phyloP scores from a whole-genome alignment of 1,140 invertebrate genomes.

The Rhyacophila brunnea region DNA sequence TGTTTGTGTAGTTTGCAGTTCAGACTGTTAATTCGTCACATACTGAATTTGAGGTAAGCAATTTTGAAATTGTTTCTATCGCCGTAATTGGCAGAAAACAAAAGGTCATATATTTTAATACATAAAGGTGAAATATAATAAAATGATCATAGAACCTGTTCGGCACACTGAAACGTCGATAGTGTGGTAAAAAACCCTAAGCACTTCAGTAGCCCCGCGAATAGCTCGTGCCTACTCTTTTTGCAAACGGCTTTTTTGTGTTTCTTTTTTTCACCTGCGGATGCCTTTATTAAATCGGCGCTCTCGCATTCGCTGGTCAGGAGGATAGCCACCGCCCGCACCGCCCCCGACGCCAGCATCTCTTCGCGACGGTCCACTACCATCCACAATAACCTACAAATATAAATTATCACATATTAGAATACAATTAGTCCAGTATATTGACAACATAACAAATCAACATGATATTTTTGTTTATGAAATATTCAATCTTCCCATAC shows the following conservation, averaged over 20 bases:
- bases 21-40: no score
- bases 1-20: no score
- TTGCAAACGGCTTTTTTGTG: constrained; percentile 39
- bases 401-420: no score
- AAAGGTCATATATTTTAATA: no score
- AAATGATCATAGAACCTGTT: constrained; percentile 41
- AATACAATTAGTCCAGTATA: no score
- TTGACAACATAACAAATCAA: no score
- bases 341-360: constrained; percentile 46
- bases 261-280: constrained; percentile 38
- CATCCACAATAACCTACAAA: constrained; percentile 51
- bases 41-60: no score
- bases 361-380: constrained; percentile 47
- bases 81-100: no score
- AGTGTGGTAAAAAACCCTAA: constrained; percentile 49
- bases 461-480: no score
- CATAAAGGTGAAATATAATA: constrained; percentile 17
- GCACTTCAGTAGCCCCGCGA: constrained; percentile 50
- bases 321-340: constrained; percentile 44
- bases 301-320: constrained; percentile 48
- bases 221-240: constrained; percentile 48
- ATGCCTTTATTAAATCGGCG: constrained; percentile 27
- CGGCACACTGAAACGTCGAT: constrained; percentile 44
- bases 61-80: no score
- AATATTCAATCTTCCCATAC: no score